A percentile compares a stretch with the other conserved stretches of the same genome.
Conservation (phyloP, 1,140 invertebrate species). For the Trichogramma pretiosum region DNA sequence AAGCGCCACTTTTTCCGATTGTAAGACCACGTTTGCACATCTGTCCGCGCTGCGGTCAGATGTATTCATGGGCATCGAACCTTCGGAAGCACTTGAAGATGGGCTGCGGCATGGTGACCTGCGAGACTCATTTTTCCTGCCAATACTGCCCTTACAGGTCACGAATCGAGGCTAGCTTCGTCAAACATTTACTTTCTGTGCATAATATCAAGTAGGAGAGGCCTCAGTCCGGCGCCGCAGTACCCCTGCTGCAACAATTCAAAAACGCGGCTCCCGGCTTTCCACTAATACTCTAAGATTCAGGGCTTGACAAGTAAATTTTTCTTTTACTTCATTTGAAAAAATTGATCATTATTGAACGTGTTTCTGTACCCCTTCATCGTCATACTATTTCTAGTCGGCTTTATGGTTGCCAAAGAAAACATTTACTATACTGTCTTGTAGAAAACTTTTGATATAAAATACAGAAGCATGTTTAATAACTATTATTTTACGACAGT, state of each 20-base stretch:
- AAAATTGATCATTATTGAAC: too few species aligned
- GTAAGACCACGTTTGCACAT: conserved; percentile 40
- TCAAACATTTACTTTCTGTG: conserved; percentile 43
- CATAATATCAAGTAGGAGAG: conserved; percentile 43
- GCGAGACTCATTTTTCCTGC: conserved; percentile 49
- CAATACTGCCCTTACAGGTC: conserved; percentile 49
- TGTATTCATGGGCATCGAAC: conserved; percentile 48
- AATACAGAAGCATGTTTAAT: too few species aligned
- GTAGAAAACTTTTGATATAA: too few species aligned
- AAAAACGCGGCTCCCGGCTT: background rate
- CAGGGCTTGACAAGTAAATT: too few species aligned
- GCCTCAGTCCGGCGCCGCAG: background rate
- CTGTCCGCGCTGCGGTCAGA: conserved; percentile 44
- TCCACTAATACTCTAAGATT: conserved; percentile 1
- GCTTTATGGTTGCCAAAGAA: too few species aligned
- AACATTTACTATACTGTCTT: too few species aligned
- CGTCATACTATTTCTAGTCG: too few species aligned
- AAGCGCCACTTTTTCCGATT: conserved; percentile 40
- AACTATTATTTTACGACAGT: too few species aligned
- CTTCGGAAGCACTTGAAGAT: conserved; percentile 43
- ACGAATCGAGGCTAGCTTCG: conserved; percentile 43
- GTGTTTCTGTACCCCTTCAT: too few species aligned
- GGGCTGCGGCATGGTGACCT: conserved; percentile 43
- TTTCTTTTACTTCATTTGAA: too few species aligned
- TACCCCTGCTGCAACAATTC: background rate